Evolutionary conservation across 2,888 invertebrate species (phyloP).

Genomic region (Leucoma salicis): DNA sequence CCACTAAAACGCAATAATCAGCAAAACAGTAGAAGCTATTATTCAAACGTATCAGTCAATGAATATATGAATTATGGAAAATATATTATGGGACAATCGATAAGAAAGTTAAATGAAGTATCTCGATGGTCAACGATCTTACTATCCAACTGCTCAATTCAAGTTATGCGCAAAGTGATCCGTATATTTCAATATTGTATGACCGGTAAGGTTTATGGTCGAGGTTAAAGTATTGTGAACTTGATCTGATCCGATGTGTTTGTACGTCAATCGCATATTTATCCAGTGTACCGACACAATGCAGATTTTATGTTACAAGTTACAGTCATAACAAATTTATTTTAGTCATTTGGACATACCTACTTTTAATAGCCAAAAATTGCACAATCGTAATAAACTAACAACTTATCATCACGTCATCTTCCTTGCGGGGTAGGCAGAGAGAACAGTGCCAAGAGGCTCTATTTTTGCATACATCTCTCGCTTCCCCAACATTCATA

Average conservation of each 20-base stretch:
- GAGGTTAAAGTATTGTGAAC: conserved; percentile 13
- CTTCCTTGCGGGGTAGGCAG: too few species aligned
- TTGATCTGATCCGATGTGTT: not conserved
- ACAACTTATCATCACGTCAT: too few species aligned
- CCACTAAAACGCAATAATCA: too few species aligned
- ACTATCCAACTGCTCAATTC: conserved; percentile 13
- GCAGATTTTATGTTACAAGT: not conserved
- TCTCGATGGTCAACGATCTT: conserved; percentile 20
- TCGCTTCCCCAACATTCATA: too few species aligned
- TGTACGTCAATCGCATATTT: not conserved
- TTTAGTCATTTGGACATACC: too few species aligned
- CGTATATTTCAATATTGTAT: conserved; percentile 30
- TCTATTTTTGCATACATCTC: too few species aligned
- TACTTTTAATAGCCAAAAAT: too few species aligned
- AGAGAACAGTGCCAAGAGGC: too few species aligned
- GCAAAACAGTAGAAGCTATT: too few species aligned
- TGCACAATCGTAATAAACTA: too few species aligned
- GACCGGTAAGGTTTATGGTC: conserved; percentile 16
- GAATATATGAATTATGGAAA: conserved; percentile 27
- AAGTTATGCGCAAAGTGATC: conserved; percentile 27
- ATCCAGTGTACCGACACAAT: not conserved
- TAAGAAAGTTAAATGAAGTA: conserved; percentile 37
- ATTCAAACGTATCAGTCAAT: conserved; percentile 11
- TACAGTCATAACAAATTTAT: too few species aligned
- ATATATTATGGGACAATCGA: conserved; percentile 21